Base-by-base conservation (phyloP, 1,140 invertebrate genomes). In the Leucophenga varia region DNA sequence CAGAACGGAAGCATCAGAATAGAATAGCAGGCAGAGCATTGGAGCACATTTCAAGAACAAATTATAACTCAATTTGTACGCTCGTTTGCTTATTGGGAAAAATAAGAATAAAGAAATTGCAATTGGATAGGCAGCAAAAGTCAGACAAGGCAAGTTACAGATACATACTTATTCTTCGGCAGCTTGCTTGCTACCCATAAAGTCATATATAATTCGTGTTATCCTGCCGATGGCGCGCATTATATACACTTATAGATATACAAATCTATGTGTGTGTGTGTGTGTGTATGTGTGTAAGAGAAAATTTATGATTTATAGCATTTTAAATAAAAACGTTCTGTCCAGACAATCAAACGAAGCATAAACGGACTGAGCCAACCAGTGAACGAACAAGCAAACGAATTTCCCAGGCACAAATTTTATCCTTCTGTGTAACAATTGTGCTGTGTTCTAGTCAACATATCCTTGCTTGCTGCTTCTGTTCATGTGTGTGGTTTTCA, bases 31-130 rank as follows among this genome's bases (percentile, higher is more conserved):
- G 10, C 22, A 10, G 10, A 25, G 5, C 22, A 25, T 6, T 6
- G 22, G 22, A 25, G 10, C 5, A 25, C 22, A 25, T 25, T 16
- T 52, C 41, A 21, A 42, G 53, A 56, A 51, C 47, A 54, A 64
- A 64, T 64, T 64, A 59, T 51, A 64, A 52, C 60, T 64, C 60
- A 64, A 64, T 64, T 64, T 64, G 49, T 59, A 64, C 55, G 60
- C 56, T 64, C 59, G 60, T 63, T 63, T 59, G 60, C 60, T 39
- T 54, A 56, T 42, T 28, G 25, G 31, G 44, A 39, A 39, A 34
- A 52, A 57, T 40, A 42, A 36, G 36, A 41, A 30, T 34, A 37
- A 21, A 34, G 46, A 44, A 35, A 22, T 22, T 40, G 44, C 18
- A 10, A 19, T 28, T 21, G 41, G 35, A 40, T 13, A 40, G 13